These are phyloP conservation scores for Antechinus flavipes DNA, from an alignment of 2,113 vertebrate genomes.

Conservation along the genomic window DNA sequence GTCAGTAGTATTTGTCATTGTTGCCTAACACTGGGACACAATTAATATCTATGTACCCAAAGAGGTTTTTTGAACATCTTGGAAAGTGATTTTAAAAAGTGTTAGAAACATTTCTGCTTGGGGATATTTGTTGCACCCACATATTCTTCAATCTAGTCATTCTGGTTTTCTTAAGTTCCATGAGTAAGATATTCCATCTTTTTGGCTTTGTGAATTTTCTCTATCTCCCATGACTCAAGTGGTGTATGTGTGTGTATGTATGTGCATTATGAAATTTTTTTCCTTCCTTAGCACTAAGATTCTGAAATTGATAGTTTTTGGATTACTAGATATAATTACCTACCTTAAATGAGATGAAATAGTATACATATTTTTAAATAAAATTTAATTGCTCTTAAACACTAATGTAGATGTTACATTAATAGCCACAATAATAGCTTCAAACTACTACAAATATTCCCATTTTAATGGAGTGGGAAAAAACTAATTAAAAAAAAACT, in stretches of 20 bases:
- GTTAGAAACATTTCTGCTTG: not conserved
- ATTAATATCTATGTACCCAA: not conserved
- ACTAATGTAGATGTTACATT: conserved; percentile 20
- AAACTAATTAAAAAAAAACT: conserved; percentile 72
- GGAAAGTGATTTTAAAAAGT: not conserved
- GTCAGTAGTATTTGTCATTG: not conserved
- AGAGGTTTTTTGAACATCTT: not conserved
- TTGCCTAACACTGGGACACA: not conserved
- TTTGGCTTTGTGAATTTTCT: not conserved
- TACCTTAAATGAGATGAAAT: conserved; percentile 14
- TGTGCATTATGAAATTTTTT: no score
- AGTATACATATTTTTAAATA: conserved; percentile 36
- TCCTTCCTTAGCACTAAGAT: not conserved
- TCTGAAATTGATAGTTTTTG: not conserved
- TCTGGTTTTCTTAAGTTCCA: not conserved
- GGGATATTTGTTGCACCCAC: not conserved
- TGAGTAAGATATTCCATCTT: not conserved
- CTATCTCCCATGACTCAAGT: not conserved
- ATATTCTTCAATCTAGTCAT: not conserved
- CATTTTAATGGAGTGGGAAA: conserved; percentile 59
- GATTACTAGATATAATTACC: not conserved
- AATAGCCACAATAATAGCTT: conserved; percentile 44
- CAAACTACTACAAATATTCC: conserved; percentile 48
- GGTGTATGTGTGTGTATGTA: no score
- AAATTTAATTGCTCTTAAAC: conserved; percentile 69